Conservation (phyloP, 1,140 invertebrate genomes). For the Drosophila sp. region DNA sequence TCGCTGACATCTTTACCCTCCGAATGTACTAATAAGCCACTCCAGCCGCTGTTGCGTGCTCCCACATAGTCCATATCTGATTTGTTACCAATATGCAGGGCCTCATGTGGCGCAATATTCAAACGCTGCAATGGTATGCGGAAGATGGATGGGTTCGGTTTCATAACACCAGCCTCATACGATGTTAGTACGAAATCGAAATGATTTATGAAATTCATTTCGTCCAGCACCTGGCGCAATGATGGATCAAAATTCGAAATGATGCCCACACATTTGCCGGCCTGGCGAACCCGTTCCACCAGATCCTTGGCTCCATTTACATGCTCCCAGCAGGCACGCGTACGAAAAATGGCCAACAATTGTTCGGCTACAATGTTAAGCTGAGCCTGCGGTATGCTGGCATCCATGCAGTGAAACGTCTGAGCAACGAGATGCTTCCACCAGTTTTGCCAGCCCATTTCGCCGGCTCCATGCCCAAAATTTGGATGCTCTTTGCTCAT, state of each 20-base stretch:
- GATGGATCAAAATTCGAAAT: conserved; percentile 81
- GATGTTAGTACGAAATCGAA: conserved; percentile 80
- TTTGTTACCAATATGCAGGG: conserved; percentile 93
- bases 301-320: conserved; percentile 57
- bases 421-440: conserved; percentile 64
- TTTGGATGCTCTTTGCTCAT: conserved; percentile 64
- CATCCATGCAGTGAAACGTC: conserved; percentile 55
- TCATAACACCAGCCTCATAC: conserved; percentile 71
- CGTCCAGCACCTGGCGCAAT: conserved; percentile 46
- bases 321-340: conserved; percentile 59
- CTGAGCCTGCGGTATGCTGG: conserved; percentile 26
- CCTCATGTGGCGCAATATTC: conserved; percentile 84
- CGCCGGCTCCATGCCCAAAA: conserved; percentile 56
- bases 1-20: background rate
- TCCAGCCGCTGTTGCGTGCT: conserved; percentile 90
- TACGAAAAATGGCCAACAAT: conserved; percentile 57
- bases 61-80: conserved; percentile 90
- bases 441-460: conserved; percentile 70
- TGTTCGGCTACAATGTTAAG: conserved; percentile 48
- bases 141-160: conserved; percentile 71
- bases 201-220: conserved; percentile 53
- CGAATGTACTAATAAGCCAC: conserved; percentile 84
- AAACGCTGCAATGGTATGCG: conserved; percentile 41
- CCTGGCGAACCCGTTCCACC: conserved; percentile 50
- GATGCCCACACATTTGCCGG: conserved; percentile 67